Conservation (phyloP, 2,888 invertebrate genomes). For the Ectemnius cavifrons region DNA sequence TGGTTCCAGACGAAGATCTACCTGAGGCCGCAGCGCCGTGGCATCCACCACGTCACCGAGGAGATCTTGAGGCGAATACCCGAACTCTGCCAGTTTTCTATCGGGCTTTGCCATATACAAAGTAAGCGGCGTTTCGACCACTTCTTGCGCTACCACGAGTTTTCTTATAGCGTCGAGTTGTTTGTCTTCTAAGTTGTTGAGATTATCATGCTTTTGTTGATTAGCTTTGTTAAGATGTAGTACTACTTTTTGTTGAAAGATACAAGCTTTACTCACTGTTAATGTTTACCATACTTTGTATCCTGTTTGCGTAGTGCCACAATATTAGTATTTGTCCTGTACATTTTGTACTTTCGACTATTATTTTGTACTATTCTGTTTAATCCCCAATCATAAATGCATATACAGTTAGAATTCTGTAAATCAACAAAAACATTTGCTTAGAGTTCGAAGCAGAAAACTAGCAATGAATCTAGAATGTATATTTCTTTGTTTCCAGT, state of each 20-base stretch:
- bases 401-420: no score
- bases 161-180: background rate
- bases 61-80: conserved; percentile 97
- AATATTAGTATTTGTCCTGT: no score
- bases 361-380: no score
- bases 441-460: no score
- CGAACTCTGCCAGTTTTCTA: conserved; percentile 95
- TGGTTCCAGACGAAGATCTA: conserved; percentile 99
- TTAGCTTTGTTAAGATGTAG: no score
- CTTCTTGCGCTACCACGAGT: background rate
- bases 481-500: background rate
- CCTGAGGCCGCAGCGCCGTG: conserved; percentile 96
- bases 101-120: conserved; percentile 97
- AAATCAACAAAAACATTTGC: no score
- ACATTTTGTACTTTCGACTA: no score
- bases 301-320: no score
- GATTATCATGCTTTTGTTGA: background rate
- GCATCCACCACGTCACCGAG: conserved; percentile 98
- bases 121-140: conserved; percentile 84
- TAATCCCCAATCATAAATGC: no score
- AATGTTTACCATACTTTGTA: no score
- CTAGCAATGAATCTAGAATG: background rate
- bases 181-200: background rate
- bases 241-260: no score
- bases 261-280: no score